Conservation (phyloP, 2,113 vertebrate species). For the Ictidomys tridecemlineatus region DNA sequence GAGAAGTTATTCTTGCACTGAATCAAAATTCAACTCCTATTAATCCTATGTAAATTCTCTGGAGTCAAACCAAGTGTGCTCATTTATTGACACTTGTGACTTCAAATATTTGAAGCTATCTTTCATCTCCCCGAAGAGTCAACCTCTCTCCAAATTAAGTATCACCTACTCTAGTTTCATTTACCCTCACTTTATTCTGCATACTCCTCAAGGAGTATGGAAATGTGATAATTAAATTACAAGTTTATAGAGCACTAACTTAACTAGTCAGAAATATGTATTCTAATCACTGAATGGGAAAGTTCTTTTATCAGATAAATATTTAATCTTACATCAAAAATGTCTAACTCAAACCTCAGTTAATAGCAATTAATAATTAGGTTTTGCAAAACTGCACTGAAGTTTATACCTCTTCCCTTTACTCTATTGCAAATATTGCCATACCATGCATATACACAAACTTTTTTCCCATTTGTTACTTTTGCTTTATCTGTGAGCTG, state of each 20-base stretch:
- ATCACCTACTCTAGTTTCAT: background rate
- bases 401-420: background rate
- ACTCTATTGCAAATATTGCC: background rate
- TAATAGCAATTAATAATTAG: background rate
- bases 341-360: background rate
- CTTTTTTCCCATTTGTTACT: background rate
- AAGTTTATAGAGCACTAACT: background rate
- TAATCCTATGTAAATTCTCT: background rate
- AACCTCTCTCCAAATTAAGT: conserved; percentile 27
- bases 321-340: conserved; percentile 38
- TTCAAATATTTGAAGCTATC: conserved; percentile 67
- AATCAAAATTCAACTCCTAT: background rate
- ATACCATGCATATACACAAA: background rate
- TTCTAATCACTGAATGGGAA: background rate
- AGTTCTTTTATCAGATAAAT: background rate
- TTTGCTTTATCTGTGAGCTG: background rate
- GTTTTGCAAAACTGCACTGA: background rate
- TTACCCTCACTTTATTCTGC: background rate
- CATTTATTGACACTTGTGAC: conserved; percentile 3
- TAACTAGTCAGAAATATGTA: background rate
- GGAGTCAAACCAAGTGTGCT: conserved; percentile 17
- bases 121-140: conserved; percentile 15
- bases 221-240: background rate
- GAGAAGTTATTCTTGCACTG: background rate
- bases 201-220: background rate